Evolutionary conservation across 2,113 vertebrate genomes (phyloP), one percentile per base, ranked within the genome.

Genomic region (Rostratula benghalensis): DNA sequence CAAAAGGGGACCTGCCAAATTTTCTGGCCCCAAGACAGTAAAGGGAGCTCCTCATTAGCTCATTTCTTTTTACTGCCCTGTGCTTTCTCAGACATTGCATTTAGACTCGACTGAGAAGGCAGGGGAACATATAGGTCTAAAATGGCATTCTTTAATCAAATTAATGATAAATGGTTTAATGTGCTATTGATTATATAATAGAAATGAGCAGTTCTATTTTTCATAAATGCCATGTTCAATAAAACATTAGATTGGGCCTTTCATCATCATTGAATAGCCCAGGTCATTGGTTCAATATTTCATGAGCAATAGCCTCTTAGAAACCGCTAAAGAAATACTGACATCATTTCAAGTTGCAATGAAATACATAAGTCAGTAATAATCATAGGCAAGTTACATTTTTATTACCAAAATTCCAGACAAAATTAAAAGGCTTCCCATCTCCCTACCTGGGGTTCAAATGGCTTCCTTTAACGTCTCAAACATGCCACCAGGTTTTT

Each of bases 161-260:
- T 90, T 96, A 97, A 96, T 96, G 97, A 97, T 96, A 98, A 97
- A 98, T 75, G 90, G 91, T 92, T 98, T 97, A 96, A 96, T 91
- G 80, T 93, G 83, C 89, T 98, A 98, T 98, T 96, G 97, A 98
- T 98, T 98, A 98, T 94, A 46, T 91, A 95, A 97, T 83, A 95
- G 94, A 97, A 97, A 97, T 1, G 18, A 97, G 95, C 93, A 95
- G 84, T 84, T 97, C 96, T 94, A 95, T 98, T 98, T 97, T 97
- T 98, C 97, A 97, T 95, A 97, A 97, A 97, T 96, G 97, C 63
- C 91, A 96, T 5, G 90, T 96, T 98, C 97, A 95, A 94, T 98
- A 96, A 97, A 97, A 96, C 17, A 78, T 95, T 94, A 97, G 97
- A 97, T 92, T 87, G 95, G 94, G 93, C 90, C 94, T 95, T 98